phyloP scores from a whole-genome alignment of 2,888 invertebrate genomes.

The Pterobdella sp. region DNA sequence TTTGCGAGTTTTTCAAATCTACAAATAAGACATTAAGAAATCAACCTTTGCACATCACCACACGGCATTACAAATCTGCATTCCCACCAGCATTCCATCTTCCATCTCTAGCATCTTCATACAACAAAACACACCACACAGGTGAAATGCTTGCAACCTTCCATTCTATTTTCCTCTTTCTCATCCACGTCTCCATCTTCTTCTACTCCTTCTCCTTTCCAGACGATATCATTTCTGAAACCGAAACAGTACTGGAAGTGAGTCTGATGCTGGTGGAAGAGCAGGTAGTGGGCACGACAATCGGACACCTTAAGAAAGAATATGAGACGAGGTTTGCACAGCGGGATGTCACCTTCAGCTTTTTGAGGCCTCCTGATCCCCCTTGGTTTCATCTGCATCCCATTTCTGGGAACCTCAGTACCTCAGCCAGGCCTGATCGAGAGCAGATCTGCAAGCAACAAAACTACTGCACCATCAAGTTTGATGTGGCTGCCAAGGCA shows the following conservation, averaged over 20 bases:
- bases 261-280: background rate
- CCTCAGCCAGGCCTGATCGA: slow-evolving; percentile 29
- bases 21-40: too few species aligned
- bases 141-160: too few species aligned
- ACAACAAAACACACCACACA: too few species aligned
- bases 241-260: background rate
- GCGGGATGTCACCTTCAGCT: background rate
- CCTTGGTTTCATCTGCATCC: slow-evolving; percentile 29
- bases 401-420: slow-evolving; percentile 29
- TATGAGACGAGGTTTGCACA: background rate
- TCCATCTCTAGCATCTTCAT: too few species aligned
- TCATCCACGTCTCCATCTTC: background rate
- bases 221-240: background rate
- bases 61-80: too few species aligned
- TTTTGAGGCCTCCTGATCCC: slow-evolving; percentile 12
- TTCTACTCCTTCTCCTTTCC: background rate
- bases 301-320: background rate
- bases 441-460: slow-evolving; percentile 29
- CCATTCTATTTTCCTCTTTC: too few species aligned
- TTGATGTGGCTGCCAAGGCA: slow-evolving; percentile 29
- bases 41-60: too few species aligned
- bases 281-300: background rate
- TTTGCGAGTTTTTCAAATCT: too few species aligned
- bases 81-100: too few species aligned
- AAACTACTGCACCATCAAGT: slow-evolving; percentile 26